phyloP scores from a whole-genome alignment of 2,888 invertebrate species.

The Agrochola litura region DNA sequence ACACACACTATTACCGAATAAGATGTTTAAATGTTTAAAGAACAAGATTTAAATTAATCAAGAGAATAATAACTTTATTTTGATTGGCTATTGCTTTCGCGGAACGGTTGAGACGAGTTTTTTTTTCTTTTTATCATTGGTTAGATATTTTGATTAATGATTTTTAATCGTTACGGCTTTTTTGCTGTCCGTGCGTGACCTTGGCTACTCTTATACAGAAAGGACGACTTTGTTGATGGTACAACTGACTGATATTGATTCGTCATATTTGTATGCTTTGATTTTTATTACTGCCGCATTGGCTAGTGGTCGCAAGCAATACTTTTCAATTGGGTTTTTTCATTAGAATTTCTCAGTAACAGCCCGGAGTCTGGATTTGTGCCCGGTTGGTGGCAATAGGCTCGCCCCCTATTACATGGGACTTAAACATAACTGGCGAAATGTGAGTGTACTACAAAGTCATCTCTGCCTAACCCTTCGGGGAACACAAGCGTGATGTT shows the following conservation, averaged over 20 bases:
- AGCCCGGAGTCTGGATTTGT: too few relatives aligned
- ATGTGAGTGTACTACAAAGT: too few relatives aligned
- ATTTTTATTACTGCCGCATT: conserved; percentile 1
- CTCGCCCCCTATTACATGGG: too few relatives aligned
- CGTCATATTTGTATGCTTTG: conserved; percentile 26
- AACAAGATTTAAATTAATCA: conserved; percentile 81
- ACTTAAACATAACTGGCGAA: too few relatives aligned
- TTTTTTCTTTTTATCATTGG: conserved; percentile 54
- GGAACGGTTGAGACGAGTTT: conserved; percentile 49
- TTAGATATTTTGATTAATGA: conserved; percentile 64
- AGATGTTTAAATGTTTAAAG: conserved; percentile 78
- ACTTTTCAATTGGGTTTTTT: background rate
- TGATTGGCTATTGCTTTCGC: conserved; percentile 71
- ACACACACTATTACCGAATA: conserved; percentile 81
- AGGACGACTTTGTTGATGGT: conserved; percentile 25
- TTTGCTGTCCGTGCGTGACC: conserved; percentile 50
- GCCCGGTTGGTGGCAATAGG: too few relatives aligned
- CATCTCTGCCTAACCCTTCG: too few relatives aligned
- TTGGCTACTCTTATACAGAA: conserved; percentile 50
- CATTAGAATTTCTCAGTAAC: background rate
- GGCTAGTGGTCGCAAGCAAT: too few relatives aligned
- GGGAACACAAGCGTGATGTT: too few relatives aligned
- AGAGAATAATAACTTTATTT: conserved; percentile 77
- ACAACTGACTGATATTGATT: conserved; percentile 14
- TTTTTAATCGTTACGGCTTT: conserved; percentile 55